Base-by-base conservation (phyloP, 1,140 invertebrate genomes). In the Cotesia glomerata region DNA sequence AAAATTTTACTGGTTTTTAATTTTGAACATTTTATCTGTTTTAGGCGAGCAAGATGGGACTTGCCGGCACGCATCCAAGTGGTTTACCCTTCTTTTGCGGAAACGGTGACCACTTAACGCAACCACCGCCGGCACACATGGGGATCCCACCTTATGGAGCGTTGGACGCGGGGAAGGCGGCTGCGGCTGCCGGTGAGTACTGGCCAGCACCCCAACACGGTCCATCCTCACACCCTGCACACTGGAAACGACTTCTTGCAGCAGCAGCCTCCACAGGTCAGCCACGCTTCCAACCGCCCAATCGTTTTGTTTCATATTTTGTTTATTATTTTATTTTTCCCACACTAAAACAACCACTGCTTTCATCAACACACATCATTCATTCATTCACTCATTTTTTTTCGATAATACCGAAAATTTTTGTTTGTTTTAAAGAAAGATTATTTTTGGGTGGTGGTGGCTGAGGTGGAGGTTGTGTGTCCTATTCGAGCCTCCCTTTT, bases 41-140 rank as follows among this genome's bases (percentile, higher is more conserved):
- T 88, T 86, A 97, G 95, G 93, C 95, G 74, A 92, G 94, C 80
- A 97, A 97, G 90, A 96, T 97, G 90, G 95, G 95, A 74, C 88
- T 97, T 75, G 89, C 92, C 18, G 89, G 90, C 14, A 83, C 84
- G 63, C 91, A 92, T 84, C 89, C 91, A 69, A 90, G 92, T 18
- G 89, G 90, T 16, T 85, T 96, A 73, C 93, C 94, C 18, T 94
- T 96, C 85, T 97, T 98, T 89, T 97, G 96, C 86, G 95, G 95
- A 79, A 96, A 95, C 82, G 95, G 95, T 65, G 90, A 90, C 59
- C 91, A 91, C 56, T 88, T 95, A 77, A 91, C 94, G 45, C 95
- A 97, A 87, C 97, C 97, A 69, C 97, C 97, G 18, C 97, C 97
- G 11, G 97, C 97, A 76, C 97, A 98, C 86, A 98, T 97, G 95